A percentile compares a stretch with the other conserved stretches of the same genome.
Conservation (phyloP, 2,797 vertebrate genomes). For the Morus bassanus region DNA sequence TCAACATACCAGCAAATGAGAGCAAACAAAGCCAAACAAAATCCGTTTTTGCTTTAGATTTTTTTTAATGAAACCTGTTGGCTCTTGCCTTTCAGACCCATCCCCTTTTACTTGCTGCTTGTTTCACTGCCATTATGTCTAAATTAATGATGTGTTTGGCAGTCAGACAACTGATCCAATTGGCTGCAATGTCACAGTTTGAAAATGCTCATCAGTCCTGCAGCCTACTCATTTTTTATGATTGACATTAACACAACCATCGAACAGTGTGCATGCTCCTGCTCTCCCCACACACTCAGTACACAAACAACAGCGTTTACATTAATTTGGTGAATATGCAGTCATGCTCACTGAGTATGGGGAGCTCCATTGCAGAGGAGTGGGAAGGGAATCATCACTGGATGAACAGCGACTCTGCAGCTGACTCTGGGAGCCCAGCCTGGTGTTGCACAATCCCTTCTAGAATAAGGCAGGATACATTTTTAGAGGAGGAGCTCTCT, state of each 20-base stretch:
- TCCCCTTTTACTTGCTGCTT: not conserved
- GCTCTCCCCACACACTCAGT: not conserved
- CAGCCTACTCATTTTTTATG: slow-evolving; percentile 8
- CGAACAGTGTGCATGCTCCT: not conserved
- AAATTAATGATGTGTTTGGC: slow-evolving; percentile 53
- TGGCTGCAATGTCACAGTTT: slow-evolving; percentile 27
- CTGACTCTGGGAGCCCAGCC: not conserved
- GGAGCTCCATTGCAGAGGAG: not conserved
- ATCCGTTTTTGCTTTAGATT: not conserved
- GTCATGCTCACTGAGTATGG: not conserved
- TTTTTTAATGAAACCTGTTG: slow-evolving; percentile 3
- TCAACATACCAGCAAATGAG: slow-evolving; percentile 33
- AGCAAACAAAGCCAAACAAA: slow-evolving; percentile 24
- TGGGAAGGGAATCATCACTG: not conserved
- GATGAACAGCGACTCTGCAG: not conserved
- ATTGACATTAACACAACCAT: not conserved
- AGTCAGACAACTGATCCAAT: slow-evolving; percentile 35
- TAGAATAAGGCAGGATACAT: not conserved
- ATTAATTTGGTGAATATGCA: not conserved
- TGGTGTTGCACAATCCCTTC: not conserved
- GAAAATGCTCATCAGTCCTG: slow-evolving; percentile 38
- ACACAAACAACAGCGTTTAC: not conserved
- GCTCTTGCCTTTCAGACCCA: not conserved
- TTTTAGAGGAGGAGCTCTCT: not conserved
- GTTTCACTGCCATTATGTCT: slow-evolving; percentile 40